Percentiles rank a stretch among this genome's conserved stretches.
These are phyloP conservation scores for Asobara japonica DNA, from an alignment of 1,140 invertebrate genomes.

Conservation along the genomic window DNA sequence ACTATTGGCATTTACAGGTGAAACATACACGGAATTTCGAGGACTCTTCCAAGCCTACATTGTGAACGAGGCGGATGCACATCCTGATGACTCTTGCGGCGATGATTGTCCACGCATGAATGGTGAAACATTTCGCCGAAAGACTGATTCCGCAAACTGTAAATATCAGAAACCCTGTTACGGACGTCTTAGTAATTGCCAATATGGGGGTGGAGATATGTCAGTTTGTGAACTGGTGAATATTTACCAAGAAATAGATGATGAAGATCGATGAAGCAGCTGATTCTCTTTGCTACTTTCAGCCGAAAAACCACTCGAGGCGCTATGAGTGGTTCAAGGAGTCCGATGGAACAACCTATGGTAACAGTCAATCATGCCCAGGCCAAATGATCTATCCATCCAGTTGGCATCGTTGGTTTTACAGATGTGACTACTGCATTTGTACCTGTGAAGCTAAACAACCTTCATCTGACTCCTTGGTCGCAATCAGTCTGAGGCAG, in stretches of 20 bases:
- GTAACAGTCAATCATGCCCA: not conserved
- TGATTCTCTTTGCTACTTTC: not conserved
- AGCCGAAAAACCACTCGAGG: not conserved
- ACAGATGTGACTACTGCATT: constrained; percentile 10
- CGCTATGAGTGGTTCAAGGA: constrained; percentile 15
- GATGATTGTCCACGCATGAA: too few relatives aligned
- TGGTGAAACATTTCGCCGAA: not conserved
- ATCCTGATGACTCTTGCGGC: not conserved
- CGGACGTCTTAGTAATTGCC: not conserved
- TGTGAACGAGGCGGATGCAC: not conserved
- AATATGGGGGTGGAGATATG: not conserved
- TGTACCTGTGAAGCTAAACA: not conserved
- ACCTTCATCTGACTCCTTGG: not conserved
- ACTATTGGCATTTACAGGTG: not conserved
- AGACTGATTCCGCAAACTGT: not conserved
- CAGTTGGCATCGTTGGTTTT: not conserved
- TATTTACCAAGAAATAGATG: not conserved
- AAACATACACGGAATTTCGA: not conserved
- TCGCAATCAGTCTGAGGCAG: not conserved
- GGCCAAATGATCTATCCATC: not conserved
- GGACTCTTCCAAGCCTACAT: constrained; percentile 7
- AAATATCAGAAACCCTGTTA: not conserved
- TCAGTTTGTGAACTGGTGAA: not conserved
- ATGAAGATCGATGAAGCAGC: not conserved
- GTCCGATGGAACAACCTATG: not conserved